Evolutionary conservation across 1,140 invertebrate genomes (phyloP), one percentile per base, ranked within the genome.

Genomic region (Drosophila micromelanica): DNA sequence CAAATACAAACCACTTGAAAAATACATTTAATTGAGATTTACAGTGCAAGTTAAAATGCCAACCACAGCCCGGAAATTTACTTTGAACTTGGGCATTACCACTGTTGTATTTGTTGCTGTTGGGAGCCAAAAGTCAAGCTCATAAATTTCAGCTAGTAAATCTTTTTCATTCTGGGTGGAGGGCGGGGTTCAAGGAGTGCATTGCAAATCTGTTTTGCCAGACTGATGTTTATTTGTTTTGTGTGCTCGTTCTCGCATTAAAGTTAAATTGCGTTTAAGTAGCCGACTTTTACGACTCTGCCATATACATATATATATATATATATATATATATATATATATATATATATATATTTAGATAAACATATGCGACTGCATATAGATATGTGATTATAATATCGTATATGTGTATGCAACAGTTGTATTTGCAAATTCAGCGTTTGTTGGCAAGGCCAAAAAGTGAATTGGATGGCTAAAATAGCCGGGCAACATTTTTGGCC

Each of bases 191-290:
- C 13, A 12, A 15, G 37, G 1, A 30, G 35, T 43, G 13, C 38
- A 52, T 35, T 68, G 51, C 40, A 64, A 57, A 74, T 69, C 65
- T 49, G 51, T 30, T 73, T 46, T 12, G 54, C 51, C 27, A 32
- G 15, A 35, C 48, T 15, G 35, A 40, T 81, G 82, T 81, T 87
- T 86, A 82, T 81, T 87, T 78, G 67, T 69, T 64, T 59, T 49
- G 73, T n/a, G 23, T 42, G 15, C 23, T 60, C 27, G 59, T 45
- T 27, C 46, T 46, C 55, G 57, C 60, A 82, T 89, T 84, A 84
- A 87, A 82, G 79, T 64, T 69, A 80, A 87, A 82, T 82, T 79
- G 76, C 79, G 76, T 87, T 87, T 89, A 87, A 89, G 79, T 82
- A 82, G 76, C 79, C 70, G 76, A 89, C 73, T 87, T 87, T 87